phyloP scores from a whole-genome alignment of 2,797 vertebrate species.

The Helarctos malayanus region DNA sequence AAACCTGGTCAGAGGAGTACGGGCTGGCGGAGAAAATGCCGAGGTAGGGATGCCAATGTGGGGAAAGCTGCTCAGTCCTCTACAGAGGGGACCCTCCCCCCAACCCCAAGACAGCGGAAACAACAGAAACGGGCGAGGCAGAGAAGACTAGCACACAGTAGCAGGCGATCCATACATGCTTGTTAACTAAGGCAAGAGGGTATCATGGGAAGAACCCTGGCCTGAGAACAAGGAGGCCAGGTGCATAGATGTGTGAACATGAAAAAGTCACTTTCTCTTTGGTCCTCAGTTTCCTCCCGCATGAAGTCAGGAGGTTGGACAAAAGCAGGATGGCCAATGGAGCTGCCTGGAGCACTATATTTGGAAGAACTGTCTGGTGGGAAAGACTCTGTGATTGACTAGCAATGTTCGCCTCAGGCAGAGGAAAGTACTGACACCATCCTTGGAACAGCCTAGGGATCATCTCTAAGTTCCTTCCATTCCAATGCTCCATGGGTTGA shows the following conservation, averaged over 20 bases:
- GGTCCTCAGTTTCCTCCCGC: not conserved
- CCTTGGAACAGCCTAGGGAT: not conserved
- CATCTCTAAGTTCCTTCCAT: not conserved
- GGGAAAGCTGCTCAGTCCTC: not conserved
- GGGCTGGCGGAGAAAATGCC: not conserved
- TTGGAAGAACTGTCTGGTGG: not conserved
- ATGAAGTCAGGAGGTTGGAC: not conserved
- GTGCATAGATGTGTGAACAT: not conserved
- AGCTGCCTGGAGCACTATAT: not conserved
- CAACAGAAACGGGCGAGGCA: not conserved
- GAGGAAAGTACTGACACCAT: not conserved
- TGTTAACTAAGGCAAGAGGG: not conserved
- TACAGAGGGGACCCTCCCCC: not conserved
- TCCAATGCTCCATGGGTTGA: rapidly evolving
- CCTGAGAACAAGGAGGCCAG: not conserved
- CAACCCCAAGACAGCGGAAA: too few species aligned
- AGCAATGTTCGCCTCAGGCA: not conserved
- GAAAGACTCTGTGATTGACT: not conserved
- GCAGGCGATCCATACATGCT: not conserved
- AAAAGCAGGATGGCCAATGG: not conserved
- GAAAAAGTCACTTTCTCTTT: conserved; percentile 24
- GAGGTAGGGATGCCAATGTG: too few species aligned
- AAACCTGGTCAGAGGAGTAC: not conserved
- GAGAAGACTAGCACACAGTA: not conserved
- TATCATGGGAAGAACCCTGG: not conserved